phyloP scores from a whole-genome alignment of 2,888 invertebrate genomes.

The Dryadula phaetusa region DNA sequence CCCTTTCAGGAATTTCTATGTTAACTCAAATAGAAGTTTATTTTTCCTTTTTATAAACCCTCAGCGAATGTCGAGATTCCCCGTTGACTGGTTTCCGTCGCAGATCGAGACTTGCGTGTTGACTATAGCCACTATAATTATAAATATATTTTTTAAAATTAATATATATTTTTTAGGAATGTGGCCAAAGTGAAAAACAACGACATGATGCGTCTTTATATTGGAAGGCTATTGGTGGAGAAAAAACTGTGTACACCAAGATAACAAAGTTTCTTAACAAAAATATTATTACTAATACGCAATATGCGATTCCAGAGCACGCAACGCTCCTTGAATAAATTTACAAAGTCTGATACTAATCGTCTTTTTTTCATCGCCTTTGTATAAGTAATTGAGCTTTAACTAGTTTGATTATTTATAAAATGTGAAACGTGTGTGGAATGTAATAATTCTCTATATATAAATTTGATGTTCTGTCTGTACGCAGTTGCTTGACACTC shows the following conservation, averaged over 20 bases:
- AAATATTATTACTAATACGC: slow-evolving; percentile 61
- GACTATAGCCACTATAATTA: no score
- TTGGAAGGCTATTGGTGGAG: slow-evolving; percentile 65
- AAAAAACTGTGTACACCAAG: slow-evolving; percentile 59
- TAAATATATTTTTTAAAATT: no score
- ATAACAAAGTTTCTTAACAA: slow-evolving; percentile 59
- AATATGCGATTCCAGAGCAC: slow-evolving; percentile 59
- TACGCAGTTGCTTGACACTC: neutral
- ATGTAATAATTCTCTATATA: neutral
- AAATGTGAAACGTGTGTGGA: neutral
- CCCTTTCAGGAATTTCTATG: no score
- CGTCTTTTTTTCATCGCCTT: neutral
- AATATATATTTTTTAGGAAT: slow-evolving; percentile 58
- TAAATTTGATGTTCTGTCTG: neutral
- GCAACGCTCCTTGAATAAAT: slow-evolving; percentile 45
- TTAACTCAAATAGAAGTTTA: no score
- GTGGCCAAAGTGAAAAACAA: slow-evolving; percentile 61
- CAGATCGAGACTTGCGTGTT: no score
- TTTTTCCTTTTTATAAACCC: no score
- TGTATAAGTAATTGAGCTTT: neutral
- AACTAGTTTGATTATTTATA: neutral
- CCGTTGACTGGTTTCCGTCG: no score
- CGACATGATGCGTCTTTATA: slow-evolving; percentile 56
- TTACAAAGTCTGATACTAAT: neutral
- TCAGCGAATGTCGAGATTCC: no score